These are phyloP conservation scores for Zalophus californianus DNA, from an alignment of 2,797 vertebrate species.

Conservation along the genomic window DNA sequence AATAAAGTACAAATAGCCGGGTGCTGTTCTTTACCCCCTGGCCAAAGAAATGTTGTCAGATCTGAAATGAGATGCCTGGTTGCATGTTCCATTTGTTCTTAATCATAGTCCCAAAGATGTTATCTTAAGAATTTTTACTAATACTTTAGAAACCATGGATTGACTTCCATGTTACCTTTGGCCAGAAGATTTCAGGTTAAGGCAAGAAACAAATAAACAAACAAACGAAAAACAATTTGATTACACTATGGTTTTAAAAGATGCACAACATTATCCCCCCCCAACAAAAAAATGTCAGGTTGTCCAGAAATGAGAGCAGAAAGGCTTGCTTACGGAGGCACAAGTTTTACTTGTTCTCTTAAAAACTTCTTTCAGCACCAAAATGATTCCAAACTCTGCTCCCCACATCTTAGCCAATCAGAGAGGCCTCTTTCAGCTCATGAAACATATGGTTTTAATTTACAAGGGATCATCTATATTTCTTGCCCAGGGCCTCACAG, in stretches of 20 bases:
- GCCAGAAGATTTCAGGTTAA: conserved; percentile 24
- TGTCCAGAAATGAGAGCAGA: neutral
- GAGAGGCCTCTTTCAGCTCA: conserved; percentile 77
- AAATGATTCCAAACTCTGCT: conserved; percentile 76
- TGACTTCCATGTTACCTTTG: conserved; percentile 9
- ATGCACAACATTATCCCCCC: neutral
- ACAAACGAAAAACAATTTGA: conserved; percentile 24
- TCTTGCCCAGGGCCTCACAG: conserved; percentile 79
- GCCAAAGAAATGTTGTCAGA: neutral
- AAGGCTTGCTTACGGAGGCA: conserved; percentile 42
- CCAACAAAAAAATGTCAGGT: neutral
- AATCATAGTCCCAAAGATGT: conserved; percentile 21
- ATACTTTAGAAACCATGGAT: conserved; percentile 40
- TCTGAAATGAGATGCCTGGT: neutral
- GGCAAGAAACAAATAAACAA: conserved; percentile 41
- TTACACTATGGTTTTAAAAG: conserved; percentile 35
- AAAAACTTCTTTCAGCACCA: conserved; percentile 73
- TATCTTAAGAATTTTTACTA: conserved; percentile 34
- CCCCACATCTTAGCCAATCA: conserved; percentile 67
- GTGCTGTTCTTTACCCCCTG: neutral
- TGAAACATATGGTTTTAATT: conserved; percentile 85
- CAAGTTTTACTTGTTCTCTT: conserved; percentile 76
- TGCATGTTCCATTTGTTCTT: neutral
- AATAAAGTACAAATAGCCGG: neutral
- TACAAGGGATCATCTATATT: conserved; percentile 85